Conservation (phyloP, 2,113 vertebrate species). For the Blennius ocellaris region DNA sequence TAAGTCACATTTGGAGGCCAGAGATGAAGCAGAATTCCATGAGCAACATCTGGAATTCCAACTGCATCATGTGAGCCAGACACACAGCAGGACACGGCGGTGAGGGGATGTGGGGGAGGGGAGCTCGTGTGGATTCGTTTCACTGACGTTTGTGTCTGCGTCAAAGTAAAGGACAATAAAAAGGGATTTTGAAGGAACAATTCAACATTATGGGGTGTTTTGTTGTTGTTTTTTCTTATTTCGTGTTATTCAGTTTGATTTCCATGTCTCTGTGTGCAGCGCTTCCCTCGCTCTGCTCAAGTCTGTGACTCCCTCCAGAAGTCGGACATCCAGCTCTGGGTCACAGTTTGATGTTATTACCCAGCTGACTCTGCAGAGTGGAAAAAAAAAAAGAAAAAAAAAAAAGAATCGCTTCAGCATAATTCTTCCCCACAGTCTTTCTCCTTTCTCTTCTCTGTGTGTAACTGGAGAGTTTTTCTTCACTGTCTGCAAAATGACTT, state of each 20-base stretch:
- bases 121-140: conserved; percentile 16
- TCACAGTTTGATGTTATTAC: conserved; percentile 54
- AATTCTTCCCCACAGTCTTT: conserved; percentile 59
- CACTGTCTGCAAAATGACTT: conserved; percentile 69
- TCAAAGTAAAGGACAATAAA: not conserved
- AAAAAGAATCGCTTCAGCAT: conserved; percentile 75
- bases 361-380: conserved; percentile 78
- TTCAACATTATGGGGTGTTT: too few relatives aligned
- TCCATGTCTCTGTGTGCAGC: not conserved
- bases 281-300: not conserved
- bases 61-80: conserved; percentile 74
- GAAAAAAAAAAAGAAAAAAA: conserved; percentile 10
- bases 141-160: conserved; percentile 1
- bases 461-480: conserved; percentile 74
- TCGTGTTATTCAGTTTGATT: not conserved
- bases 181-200: not conserved
- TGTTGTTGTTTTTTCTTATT: not conserved
- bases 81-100: conserved; percentile 50
- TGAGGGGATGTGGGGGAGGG: conserved; percentile 53
- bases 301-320: conserved; percentile 13
- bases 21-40: conserved; percentile 81
- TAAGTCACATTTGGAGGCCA: conserved; percentile 77
- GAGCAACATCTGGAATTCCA: conserved; percentile 85
- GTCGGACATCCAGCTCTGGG: conserved; percentile 24
- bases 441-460: conserved; percentile 46